Evolutionary conservation across 2,888 invertebrate species (phyloP).

Genomic region (Subacronicta megacephala): DNA sequence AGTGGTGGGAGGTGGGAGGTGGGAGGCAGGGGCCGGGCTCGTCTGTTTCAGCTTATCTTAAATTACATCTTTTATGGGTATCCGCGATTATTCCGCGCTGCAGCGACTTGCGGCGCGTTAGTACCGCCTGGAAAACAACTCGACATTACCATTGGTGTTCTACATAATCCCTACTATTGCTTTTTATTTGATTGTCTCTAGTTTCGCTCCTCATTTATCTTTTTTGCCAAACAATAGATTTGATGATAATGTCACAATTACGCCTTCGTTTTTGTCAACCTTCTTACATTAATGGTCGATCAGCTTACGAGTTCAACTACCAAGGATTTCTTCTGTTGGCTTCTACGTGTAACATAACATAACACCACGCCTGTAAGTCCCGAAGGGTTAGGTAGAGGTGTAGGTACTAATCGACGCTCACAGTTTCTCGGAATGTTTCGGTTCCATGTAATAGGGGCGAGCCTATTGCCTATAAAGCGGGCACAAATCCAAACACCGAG

Average conservation of each 20-base stretch:
- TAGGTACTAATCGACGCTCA: too few species aligned
- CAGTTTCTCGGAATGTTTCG: too few species aligned
- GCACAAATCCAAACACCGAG: too few species aligned
- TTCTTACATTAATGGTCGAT: constrained; percentile 13
- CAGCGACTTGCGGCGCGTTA: constrained; percentile 88
- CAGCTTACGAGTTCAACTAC: constrained; percentile 14
- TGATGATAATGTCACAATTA: constrained; percentile 55
- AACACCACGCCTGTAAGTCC: too few species aligned
- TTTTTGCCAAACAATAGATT: constrained; percentile 68
- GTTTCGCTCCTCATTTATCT: constrained; percentile 75
- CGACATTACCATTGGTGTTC: constrained; percentile 85
- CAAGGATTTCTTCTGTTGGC: constrained; percentile 35
- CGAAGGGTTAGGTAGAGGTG: too few species aligned
- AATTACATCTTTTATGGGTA: constrained; percentile 90
- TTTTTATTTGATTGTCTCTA: constrained; percentile 83
- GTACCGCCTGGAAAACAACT: constrained; percentile 85
- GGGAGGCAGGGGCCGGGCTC: constrained; percentile 86
- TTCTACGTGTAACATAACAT: constrained; percentile 52
- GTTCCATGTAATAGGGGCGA: too few species aligned
- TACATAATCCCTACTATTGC: constrained; percentile 86
- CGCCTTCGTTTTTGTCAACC: constrained; percentile 30
- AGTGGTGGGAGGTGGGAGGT: constrained; percentile 67
- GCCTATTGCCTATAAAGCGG: too few species aligned
- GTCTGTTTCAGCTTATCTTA: constrained; percentile 90
- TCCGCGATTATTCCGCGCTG: constrained; percentile 90